A percentile compares a stretch with the other conserved stretches of the same genome.
These are phyloP conservation scores for Vombatus ursinus DNA, from an alignment of 2,113 vertebrate genomes.

Conservation along the genomic window DNA sequence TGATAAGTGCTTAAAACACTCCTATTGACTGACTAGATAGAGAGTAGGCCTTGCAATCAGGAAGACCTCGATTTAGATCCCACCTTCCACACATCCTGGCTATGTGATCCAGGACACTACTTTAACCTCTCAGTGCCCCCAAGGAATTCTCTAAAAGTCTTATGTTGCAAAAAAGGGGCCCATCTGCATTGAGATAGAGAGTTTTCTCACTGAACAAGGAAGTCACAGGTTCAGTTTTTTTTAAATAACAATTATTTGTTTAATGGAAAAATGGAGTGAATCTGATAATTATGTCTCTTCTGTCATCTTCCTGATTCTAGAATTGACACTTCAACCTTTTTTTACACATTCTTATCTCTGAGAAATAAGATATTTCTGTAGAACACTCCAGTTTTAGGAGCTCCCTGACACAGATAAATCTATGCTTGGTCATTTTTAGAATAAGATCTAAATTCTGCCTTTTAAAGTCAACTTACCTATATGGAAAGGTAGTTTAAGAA, in stretches of 20 bases:
- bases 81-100: background rate
- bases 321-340: background rate
- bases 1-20: too few species aligned
- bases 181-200: background rate
- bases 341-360: constrained; percentile 6
- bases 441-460: background rate
- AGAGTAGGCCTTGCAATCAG: too few species aligned
- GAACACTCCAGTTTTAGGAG: constrained; percentile 21
- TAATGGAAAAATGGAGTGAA: background rate
- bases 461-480: constrained; percentile 28
- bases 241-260: background rate
- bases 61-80: background rate
- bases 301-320: too few species aligned
- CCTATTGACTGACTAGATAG: too few species aligned
- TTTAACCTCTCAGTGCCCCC: background rate
- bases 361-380: constrained; percentile 21
- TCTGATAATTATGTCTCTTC: background rate
- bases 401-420: background rate
- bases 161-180: background rate
- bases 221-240: background rate
- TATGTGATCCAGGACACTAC: background rate
- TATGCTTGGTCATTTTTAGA: constrained; percentile 15
- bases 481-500: constrained; percentile 22
- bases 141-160: background rate
- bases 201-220: background rate